phyloP scores from a whole-genome alignment of 2,797 vertebrate genomes.

The Sebastes kiyomatsui region DNA sequence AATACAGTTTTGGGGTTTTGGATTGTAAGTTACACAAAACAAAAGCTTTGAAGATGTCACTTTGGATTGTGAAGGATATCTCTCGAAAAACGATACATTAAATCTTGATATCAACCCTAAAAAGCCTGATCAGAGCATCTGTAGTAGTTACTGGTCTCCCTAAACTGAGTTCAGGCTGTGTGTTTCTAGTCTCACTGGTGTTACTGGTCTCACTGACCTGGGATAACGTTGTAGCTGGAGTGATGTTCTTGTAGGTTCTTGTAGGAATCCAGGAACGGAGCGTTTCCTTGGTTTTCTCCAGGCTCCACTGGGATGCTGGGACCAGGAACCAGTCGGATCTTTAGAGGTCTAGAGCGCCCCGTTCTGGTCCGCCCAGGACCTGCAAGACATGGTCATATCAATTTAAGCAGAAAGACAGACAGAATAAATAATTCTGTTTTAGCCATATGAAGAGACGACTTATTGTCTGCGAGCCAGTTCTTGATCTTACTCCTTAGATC shows the following conservation, averaged over 20 bases:
- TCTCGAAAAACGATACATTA: not conserved
- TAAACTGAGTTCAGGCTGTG: conserved; percentile 73
- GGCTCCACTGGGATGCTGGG: conserved; percentile 61
- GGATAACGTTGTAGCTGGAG: conserved; percentile 84
- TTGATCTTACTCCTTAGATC: not conserved
- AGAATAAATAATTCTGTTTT: not conserved
- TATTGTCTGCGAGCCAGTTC: not conserved
- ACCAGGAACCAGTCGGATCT: conserved; percentile 50
- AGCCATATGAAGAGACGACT: not conserved
- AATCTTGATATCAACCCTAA: not conserved
- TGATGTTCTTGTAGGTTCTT: conserved; percentile 79
- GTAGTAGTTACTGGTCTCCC: not conserved
- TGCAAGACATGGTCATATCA: conserved; percentile 30
- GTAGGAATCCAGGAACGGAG: conserved; percentile 77
- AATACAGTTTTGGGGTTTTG: not conserved
- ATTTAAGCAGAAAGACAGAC: not conserved
- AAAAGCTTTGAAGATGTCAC: not conserved
- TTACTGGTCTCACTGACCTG: conserved; percentile 83
- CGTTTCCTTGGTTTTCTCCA: conserved; percentile 28
- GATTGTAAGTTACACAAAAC: not conserved
- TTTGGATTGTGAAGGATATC: not conserved
- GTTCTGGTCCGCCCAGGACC: conserved; percentile 42
- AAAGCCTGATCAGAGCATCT: not conserved
- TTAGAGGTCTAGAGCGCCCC: conserved; percentile 39
- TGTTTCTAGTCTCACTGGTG: not conserved